Conservation (phyloP, 2,888 invertebrate species). For the Tachina lurida region DNA sequence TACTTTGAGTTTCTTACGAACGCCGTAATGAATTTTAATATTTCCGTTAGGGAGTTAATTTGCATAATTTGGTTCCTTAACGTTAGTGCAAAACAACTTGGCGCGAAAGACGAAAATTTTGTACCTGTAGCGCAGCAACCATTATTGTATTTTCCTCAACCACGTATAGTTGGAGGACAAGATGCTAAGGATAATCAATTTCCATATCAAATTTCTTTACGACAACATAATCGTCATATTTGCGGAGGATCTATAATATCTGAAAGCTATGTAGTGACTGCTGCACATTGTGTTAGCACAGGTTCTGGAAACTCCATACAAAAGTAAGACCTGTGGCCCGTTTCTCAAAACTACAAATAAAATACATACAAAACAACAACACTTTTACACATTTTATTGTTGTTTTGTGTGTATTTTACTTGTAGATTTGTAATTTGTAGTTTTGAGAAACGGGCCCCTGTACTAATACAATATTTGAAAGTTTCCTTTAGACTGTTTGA, state of each 20-base stretch:
- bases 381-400: no score
- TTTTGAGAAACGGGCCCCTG: no score
- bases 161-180: constrained; percentile 79
- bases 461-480: neutral
- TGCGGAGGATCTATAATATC: constrained; percentile 81
- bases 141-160: constrained; percentile 40
- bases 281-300: constrained; percentile 79
- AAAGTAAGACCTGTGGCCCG: constrained; percentile 37
- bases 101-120: constrained; percentile 76
- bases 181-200: constrained; percentile 80
- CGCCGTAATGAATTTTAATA: constrained; percentile 17
- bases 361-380: no score
- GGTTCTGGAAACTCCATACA: constrained; percentile 17
- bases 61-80: constrained; percentile 30
- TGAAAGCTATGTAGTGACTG: constrained; percentile 76
- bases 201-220: constrained; percentile 82
- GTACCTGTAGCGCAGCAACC: constrained; percentile 13
- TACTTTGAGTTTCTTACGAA: neutral
- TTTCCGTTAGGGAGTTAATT: constrained; percentile 9
- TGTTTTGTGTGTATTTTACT: no score
- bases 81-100: constrained; percentile 56
- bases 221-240: constrained; percentile 72
- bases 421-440: no score
- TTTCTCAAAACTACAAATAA: no score
- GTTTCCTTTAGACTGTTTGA: no score